These are phyloP conservation scores for Lasioglossum villosulum DNA, from an alignment of 2,888 invertebrate species.

Conservation along the genomic window DNA sequence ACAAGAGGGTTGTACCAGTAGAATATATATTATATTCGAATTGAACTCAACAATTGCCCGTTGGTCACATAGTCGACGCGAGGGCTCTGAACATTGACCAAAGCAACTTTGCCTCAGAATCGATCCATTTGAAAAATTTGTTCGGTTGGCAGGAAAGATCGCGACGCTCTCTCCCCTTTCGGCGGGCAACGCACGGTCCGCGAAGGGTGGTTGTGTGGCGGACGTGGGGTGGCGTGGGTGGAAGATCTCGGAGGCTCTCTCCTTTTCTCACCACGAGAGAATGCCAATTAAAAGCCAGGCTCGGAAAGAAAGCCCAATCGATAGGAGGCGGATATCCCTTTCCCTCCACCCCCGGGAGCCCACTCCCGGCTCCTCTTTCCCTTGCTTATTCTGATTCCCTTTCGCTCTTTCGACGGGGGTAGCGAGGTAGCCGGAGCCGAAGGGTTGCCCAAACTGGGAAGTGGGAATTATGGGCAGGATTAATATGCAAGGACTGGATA, in stretches of 20 bases:
- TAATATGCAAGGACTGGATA: conserved; percentile 85
- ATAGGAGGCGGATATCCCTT: conserved; percentile 79
- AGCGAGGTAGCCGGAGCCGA: conserved; percentile 78
- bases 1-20: background rate
- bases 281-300: conserved; percentile 84
- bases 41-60: too few relatives aligned
- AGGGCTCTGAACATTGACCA: background rate
- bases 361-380: conserved; percentile 70
- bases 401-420: conserved; percentile 73
- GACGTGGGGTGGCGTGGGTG: conserved; percentile 12
- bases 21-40: background rate
- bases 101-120: background rate
- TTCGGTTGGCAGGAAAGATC: conserved; percentile 53
- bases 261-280: conserved; percentile 82
- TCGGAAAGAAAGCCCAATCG: conserved; percentile 83
- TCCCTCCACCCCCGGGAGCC: conserved; percentile 70
- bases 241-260: conserved; percentile 68
- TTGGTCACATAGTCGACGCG: background rate
- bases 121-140: conserved; percentile 31
- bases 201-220: conserved; percentile 16
- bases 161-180: conserved; percentile 49
- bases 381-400: conserved; percentile 76
- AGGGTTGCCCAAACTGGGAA: conserved; percentile 85
- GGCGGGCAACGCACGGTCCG: conserved; percentile 52
- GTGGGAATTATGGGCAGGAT: conserved; percentile 85